A percentile compares a stretch with the other conserved stretches of the same genome.
These are phyloP conservation scores for Irena cyanogastra DNA, from an alignment of 2,113 vertebrate genomes.

Conservation along the genomic window DNA sequence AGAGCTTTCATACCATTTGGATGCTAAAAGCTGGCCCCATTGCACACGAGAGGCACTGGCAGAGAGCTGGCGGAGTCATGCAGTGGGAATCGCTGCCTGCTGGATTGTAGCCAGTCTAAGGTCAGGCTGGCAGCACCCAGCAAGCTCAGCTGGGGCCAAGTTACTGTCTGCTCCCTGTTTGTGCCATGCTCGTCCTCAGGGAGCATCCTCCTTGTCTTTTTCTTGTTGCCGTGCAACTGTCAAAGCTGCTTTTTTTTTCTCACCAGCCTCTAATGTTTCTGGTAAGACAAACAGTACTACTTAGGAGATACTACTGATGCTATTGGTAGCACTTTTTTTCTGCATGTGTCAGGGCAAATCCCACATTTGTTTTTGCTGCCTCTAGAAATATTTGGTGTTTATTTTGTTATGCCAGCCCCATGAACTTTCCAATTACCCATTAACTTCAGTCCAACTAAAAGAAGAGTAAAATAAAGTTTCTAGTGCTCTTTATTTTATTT, in stretches of 20 bases:
- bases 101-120: neutral
- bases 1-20: neutral
- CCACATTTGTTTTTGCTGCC: neutral
- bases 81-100: neutral
- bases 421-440: neutral
- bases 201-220: neutral
- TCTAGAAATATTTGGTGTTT: neutral
- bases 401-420: neutral
- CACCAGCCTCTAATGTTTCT: neutral
- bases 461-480: neutral
- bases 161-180: neutral
- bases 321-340: neutral
- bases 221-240: neutral
- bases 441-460: neutral
- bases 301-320: neutral
- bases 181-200: neutral
- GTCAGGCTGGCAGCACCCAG: neutral
- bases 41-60: neutral
- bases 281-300: neutral
- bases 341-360: neutral
- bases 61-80: rapidly evolving
- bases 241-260: neutral
- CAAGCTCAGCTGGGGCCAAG: neutral
- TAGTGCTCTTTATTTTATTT: neutral
- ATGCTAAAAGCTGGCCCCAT: neutral